Percentiles rank a stretch among this genome's conserved stretches.
Evolutionary conservation across 2,888 invertebrate species (phyloP).

Genomic region (Xiphydria camelus): DNA sequence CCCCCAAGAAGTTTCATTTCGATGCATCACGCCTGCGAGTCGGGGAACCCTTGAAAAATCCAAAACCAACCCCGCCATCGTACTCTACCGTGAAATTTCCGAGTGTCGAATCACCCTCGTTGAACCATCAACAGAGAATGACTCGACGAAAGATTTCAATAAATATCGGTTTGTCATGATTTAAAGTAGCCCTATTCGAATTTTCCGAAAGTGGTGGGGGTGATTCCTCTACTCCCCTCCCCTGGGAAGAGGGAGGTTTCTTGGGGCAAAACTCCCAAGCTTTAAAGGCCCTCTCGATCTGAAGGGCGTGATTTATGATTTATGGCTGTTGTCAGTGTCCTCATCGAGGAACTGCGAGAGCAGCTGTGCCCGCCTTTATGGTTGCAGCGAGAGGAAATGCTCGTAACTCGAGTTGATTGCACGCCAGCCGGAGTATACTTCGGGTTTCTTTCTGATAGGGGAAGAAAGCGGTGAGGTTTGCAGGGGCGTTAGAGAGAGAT

Average conservation of each 20-base stretch:
- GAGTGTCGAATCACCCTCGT: no score
- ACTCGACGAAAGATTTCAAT: conserved; percentile 1
- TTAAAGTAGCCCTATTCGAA: neutral
- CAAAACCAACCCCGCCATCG: no score
- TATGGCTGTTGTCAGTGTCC: conserved; percentile 1
- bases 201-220: neutral
- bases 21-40: no score
- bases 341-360: neutral
- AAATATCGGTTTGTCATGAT: conserved; percentile 3
- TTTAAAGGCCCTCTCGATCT: neutral
- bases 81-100: no score
- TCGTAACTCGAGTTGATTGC: neutral
- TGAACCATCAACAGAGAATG: no score
- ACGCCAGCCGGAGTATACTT: neutral
- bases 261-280: no score
- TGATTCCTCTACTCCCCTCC: neutral
- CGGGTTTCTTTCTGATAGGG: no score
- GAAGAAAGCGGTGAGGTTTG: no score
- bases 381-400: neutral
- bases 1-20: conserved; percentile 36
- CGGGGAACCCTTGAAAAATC: no score
- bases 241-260: no score
- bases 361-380: neutral
- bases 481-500: no score
- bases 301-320: conserved; percentile 1